Evolutionary conservation across 2,113 vertebrate genomes (phyloP).

Genomic region (Pelusios castaneus): DNA sequence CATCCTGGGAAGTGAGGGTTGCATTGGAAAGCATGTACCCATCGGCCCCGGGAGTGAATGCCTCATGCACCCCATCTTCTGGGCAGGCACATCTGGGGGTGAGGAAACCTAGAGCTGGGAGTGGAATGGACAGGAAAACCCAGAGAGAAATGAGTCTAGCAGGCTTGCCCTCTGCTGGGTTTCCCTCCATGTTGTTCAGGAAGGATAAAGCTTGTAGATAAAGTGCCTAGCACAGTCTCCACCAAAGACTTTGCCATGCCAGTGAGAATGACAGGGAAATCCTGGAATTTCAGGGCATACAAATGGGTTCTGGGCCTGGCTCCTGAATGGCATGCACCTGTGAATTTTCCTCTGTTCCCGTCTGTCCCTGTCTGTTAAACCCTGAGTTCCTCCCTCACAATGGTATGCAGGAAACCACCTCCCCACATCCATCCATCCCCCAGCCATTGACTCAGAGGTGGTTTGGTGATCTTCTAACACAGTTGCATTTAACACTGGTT

Average conservation of each 20-base stretch:
- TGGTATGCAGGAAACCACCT: neutral
- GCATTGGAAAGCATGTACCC: neutral
- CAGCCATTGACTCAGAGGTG: neutral
- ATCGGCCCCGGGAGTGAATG: neutral
- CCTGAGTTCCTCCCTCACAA: neutral
- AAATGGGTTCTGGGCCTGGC: neutral
- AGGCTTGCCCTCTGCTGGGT: neutral
- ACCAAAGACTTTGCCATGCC: neutral
- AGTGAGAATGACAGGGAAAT: neutral
- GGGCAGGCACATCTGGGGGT: accelerated
- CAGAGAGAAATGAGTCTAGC: neutral
- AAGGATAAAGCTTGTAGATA: conserved; percentile 2
- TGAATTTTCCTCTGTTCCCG: neutral
- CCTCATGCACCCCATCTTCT: neutral
- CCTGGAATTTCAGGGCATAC: neutral
- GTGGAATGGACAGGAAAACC: neutral
- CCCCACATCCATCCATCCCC: neutral
- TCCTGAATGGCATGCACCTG: neutral
- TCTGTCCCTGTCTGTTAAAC: neutral
- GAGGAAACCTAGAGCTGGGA: neutral
- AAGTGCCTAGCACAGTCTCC: neutral
- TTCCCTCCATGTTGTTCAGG: accelerated
- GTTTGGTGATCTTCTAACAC: conserved; percentile 36
- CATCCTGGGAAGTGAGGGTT: neutral
- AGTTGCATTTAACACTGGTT: conserved; percentile 64